Evolutionary conservation across 2,888 invertebrate genomes (phyloP), one percentile per base, ranked within the genome.

Genomic region (Epinotia bilunana): DNA sequence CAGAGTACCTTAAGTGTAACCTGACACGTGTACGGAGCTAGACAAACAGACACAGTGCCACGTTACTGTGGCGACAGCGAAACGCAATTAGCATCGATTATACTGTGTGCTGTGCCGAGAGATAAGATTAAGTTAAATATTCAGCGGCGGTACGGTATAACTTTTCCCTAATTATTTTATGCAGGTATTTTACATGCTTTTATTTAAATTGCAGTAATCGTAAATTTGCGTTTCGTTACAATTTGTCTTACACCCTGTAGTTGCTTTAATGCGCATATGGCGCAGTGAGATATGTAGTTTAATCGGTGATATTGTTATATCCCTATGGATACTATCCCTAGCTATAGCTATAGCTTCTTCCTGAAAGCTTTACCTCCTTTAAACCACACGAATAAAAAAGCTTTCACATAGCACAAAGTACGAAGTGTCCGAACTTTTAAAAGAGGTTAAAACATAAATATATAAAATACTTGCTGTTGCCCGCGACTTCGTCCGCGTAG

Each of bases 111-210:
- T 58, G 65, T 58, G 43, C 18, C 57, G 11, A 16, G 43, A 69
- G 69, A 69, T 69, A 60, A 69, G 60, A 69, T 68, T 20, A 68
- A 58, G 60, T 69, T 60, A 69, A 69, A 69, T 69, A 69, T 69
- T 60, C 69, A 69, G 28, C 23, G 46, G 60, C 57, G 68, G 57
- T 60, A 60, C 69, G 69, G 55, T n/a, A 60, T 28, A 60, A 58
- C n/a, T 46, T 69, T 46, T 69, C 28, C 23, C 46, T 58, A 43
- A 58, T 68, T 69, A 69, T 69, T 60, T 58, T 46, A 69, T 69
- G 69, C 43, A 28, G 46, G 46, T 23, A 69, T 69, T 46, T 69
- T 43, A 60, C 58, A 69, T 23, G 43, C 60, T 69, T 69, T 69
- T 60, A 43, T 69, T 69, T 67, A 18, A 53, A 5, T 55, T 28